A percentile compares a stretch with the other conserved stretches of the same genome.
Evolutionary conservation across 1,140 invertebrate species (phyloP).

Genomic region (Cataglyphis hispanica): DNA sequence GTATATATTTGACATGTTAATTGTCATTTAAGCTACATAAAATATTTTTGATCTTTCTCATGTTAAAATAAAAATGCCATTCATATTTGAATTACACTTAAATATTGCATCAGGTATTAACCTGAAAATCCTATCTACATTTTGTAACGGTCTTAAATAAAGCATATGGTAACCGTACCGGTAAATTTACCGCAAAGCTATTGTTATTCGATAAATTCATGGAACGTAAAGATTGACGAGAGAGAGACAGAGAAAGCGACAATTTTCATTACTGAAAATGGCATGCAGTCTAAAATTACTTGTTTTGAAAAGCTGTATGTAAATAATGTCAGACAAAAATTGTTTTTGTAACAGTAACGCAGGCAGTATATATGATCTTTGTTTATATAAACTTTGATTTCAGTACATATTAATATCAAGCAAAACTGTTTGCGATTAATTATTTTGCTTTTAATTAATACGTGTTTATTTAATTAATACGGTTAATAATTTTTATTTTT

Average conservation of each 20-base stretch:
- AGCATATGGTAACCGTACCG: conserved; percentile 28
- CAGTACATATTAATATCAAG: neutral
- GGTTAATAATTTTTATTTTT: neutral
- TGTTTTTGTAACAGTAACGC: no score
- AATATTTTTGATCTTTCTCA: no score
- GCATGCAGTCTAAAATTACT: neutral
- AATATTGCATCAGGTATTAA: neutral
- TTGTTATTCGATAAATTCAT: conserved; percentile 37
- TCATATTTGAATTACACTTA: neutral
- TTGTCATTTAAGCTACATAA: no score
- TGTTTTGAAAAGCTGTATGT: neutral
- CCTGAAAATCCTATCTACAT: conserved; percentile 34
- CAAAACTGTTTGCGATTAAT: neutral
- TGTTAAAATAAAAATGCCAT: no score
- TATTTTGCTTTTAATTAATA: neutral
- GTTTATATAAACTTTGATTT: neutral
- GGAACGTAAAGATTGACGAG: neutral
- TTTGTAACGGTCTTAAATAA: conserved; percentile 38
- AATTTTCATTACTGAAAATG: conserved; percentile 27
- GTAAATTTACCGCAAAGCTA: conserved; percentile 33
- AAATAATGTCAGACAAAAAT: neutral
- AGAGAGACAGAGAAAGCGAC: neutral
- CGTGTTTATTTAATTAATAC: no score
- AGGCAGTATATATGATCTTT: neutral
- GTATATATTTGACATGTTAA: neutral